Evolutionary conservation across 2,888 invertebrate genomes (phyloP), one percentile per base, ranked within the genome.

Genomic region (Lomographa bimaculata): DNA sequence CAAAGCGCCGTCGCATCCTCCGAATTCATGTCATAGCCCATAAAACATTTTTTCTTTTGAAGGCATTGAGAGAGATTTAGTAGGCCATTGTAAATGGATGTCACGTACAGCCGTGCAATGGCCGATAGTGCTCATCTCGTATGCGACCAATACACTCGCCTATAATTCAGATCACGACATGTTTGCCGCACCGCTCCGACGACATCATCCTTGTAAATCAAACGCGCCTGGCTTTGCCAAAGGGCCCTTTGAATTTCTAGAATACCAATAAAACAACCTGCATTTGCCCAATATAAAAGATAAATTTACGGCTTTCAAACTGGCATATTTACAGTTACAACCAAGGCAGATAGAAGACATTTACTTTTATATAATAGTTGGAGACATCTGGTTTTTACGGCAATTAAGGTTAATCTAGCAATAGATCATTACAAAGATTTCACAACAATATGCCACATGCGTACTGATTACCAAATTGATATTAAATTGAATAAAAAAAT

Each of bases 61-160:
- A 57, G 53, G 55, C 55, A 57, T 53, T 53, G 54, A 53, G 59
- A 58, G 62, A 65, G 69, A 70, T 75, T 71, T 74, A 68, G 63
- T 68, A 53, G 57, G 53, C 60, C 54, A 60, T 69, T 70, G 57
- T 62, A 46, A 47, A 76, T 72, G 66, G 55, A 49, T 55, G 71
- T 71, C 80, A 79, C 80, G 79, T 71, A 57, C 61, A 59, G 48
- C 48, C 67, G 67, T 77, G 72, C 71, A 72, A 68, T 74, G 71
- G 60, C 67, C 73, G 71, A 77, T 74, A 72, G 65, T 60, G 60
- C 68, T 71, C 70, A 75, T 72, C 72, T 71, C 51, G 78, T 77
- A 78, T 79, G 75, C 81, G 59, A 60, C 66, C 64, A 63, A 67
- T 71, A 72, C 65, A 66, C 66, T 56, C 64, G 53, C 55, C 70